phyloP scores from a whole-genome alignment of 2,888 invertebrate genomes.

The Achlya flavicornis region DNA sequence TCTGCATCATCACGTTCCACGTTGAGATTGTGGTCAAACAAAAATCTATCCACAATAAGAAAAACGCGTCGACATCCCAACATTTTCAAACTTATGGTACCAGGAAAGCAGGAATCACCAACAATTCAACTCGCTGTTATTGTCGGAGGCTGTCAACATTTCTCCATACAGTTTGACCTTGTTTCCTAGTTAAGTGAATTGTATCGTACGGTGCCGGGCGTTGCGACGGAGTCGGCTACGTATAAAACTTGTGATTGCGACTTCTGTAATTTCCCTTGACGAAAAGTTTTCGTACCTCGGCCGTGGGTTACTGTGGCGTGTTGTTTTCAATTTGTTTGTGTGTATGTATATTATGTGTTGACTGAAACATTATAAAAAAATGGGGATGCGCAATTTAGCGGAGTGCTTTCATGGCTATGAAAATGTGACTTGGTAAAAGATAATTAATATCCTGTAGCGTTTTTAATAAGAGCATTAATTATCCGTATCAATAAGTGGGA shows the following conservation, averaged over 20 bases:
- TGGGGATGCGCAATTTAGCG: too few species aligned
- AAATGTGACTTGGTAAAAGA: too few species aligned
- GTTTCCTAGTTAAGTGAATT: conserved; percentile 42
- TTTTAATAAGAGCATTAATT: too few species aligned
- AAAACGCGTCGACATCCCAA: neutral
- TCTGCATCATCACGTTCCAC: too few species aligned
- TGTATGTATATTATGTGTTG: neutral
- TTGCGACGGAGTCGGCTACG: conserved; percentile 23
- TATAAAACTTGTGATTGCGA: conserved; percentile 54
- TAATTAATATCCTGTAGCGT: too few species aligned
- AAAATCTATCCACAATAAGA: too few species aligned
- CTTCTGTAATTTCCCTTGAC: conserved; percentile 63
- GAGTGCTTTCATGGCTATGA: too few species aligned
- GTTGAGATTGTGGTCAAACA: too few species aligned
- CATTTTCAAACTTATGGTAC: conserved; percentile 2
- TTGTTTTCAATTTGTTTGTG: conserved; percentile 13
- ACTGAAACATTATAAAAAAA: too few species aligned
- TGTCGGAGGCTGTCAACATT: conserved; percentile 15
- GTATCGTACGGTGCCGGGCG: conserved; percentile 23
- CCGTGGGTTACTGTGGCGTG: conserved; percentile 23
- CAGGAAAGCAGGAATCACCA: conserved; percentile 3
- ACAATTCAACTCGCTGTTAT: conserved; percentile 3
- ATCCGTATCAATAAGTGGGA: too few species aligned
- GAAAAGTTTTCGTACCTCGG: conserved; percentile 51
- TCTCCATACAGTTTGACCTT: conserved; percentile 37